Conservation (phyloP, 1,140 invertebrate genomes). For the Drepana arcuata region DNA sequence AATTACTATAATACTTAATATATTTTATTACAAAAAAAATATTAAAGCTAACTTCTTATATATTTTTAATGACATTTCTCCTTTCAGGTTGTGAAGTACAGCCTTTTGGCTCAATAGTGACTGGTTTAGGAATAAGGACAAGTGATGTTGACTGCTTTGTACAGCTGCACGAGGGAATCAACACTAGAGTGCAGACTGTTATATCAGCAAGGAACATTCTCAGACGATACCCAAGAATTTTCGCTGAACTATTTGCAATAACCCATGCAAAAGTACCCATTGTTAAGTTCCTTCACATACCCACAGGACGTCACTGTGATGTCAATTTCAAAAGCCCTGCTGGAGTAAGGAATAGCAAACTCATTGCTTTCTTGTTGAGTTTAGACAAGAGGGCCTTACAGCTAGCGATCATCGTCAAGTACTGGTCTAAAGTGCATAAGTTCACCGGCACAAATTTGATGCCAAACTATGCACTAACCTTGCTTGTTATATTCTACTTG, state of each 20-base stretch:
- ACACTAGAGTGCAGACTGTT: constrained; percentile 12
- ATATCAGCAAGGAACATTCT: constrained; percentile 51
- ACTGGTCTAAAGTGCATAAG: constrained; percentile 76
- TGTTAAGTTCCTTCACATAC: constrained; percentile 75
- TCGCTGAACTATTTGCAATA: constrained; percentile 72
- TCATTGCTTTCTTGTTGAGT: constrained; percentile 73
- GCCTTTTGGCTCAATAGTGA: constrained; percentile 78
- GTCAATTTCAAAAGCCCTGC: constrained; percentile 76
- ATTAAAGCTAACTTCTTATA: no score
- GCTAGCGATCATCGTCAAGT: constrained; percentile 76
- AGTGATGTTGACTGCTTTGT: constrained; percentile 80
- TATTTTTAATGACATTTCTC: constrained; percentile 1
- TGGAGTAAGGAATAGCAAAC: constrained; percentile 74
- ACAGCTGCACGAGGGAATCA: constrained; percentile 24
- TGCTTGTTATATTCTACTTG: constrained; percentile 77
- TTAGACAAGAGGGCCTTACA: constrained; percentile 68
- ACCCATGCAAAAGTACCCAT: constrained; percentile 78
- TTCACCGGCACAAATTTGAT: constrained; percentile 64
- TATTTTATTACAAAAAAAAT: no score
- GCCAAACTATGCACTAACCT: constrained; percentile 74
- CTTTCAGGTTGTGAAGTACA: constrained; percentile 50
- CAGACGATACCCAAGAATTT: constrained; percentile 37
- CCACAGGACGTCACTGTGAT: constrained; percentile 75
- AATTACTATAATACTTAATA: no score
- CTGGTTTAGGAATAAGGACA: constrained; percentile 74